Conservation (phyloP, 2,888 invertebrate genomes). For the Nudaria mundana region DNA sequence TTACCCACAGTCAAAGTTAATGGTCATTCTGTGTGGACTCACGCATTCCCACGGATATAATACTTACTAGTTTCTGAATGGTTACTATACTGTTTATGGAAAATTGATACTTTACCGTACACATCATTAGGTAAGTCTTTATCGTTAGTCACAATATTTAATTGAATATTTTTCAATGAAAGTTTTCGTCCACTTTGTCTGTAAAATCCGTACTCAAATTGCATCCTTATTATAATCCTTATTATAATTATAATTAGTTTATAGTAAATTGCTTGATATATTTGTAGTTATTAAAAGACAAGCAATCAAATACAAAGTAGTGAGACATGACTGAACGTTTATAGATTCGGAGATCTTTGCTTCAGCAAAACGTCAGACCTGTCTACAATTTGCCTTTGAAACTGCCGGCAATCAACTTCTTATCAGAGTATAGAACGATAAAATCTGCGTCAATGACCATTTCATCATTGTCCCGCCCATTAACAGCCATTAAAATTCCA, state of each 20-base stretch:
- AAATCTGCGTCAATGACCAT: slow-evolving; percentile 66
- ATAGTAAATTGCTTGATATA: no score
- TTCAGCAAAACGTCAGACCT: slow-evolving; percentile 45
- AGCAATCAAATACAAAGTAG: neutral
- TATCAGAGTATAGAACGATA: slow-evolving; percentile 71
- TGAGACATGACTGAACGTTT: neutral
- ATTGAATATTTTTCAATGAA: no score
- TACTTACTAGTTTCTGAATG: no score
- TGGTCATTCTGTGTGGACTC: slow-evolving; percentile 36
- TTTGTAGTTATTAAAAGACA: neutral
- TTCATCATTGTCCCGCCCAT: slow-evolving; percentile 78
- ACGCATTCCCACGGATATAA: slow-evolving; percentile 53
- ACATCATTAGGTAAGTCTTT: no score
- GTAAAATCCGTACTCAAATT: no score
- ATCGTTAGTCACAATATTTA: no score
- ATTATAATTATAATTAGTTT: no score
- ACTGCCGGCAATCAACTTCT: slow-evolving; percentile 65
- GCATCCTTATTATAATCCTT: no score
- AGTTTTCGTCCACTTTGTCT: no score
- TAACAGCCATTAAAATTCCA: slow-evolving; percentile 77
- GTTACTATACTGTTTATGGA: no score
- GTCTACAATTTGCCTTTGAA: slow-evolving; percentile 77
- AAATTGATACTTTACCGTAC: no score
- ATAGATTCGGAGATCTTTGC: neutral
- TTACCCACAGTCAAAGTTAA: slow-evolving; percentile 55